phyloP scores from a whole-genome alignment of 2,113 vertebrate species.

The Potamarius usumacintae region DNA sequence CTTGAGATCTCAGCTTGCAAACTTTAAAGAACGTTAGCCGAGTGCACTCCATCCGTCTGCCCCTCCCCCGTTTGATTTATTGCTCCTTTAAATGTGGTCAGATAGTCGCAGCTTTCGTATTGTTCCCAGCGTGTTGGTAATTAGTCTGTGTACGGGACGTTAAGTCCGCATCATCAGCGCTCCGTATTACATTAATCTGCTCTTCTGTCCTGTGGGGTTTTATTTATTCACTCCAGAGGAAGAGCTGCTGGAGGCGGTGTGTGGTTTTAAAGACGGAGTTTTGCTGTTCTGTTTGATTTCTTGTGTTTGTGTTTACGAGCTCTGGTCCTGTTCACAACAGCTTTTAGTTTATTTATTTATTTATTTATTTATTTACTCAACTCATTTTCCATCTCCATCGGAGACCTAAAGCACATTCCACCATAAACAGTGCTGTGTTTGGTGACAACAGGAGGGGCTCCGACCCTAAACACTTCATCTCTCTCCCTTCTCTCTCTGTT shows the following conservation, averaged over 20 bases:
- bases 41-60: background rate
- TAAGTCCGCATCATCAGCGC: slow-evolving; percentile 10
- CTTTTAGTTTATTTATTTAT: too few species aligned
- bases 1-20: background rate
- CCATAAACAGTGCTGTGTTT: too few species aligned
- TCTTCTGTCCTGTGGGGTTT: background rate
- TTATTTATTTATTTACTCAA: too few species aligned
- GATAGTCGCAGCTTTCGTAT: background rate
- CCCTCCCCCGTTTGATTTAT: background rate
- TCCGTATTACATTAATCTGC: slow-evolving; percentile 25
- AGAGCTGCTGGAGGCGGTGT: background rate
- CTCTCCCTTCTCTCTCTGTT: background rate
- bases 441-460: too few species aligned
- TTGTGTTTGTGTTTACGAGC: too few species aligned
- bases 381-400: too few species aligned
- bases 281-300: background rate
- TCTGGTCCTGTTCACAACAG: too few species aligned
- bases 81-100: background rate
- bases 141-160: slow-evolving; percentile 25
- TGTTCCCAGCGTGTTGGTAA: slow-evolving; percentile 33
- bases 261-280: background rate
- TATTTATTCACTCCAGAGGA: slow-evolving; percentile 4
- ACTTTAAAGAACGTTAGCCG: background rate
- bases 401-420: too few species aligned
- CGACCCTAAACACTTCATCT: too few species aligned